Base-by-base conservation (phyloP, 2,797 vertebrate species). In the Poecilia wingei region DNA sequence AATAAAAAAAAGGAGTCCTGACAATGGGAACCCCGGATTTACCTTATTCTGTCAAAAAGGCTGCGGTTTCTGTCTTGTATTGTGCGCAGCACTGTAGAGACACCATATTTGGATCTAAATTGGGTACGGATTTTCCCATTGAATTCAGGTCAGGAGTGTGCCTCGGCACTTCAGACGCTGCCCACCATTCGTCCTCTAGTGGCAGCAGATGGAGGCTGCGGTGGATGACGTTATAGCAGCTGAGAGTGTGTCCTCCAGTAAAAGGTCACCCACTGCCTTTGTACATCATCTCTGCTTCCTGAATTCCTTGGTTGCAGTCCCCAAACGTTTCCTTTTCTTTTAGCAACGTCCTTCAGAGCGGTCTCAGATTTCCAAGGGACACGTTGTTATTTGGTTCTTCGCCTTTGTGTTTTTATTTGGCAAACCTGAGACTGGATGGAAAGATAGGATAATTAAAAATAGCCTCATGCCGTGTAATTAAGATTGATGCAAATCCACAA, bases 211-310 rank as follows among this genome's bases (percentile, higher is more conserved):
- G 41, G 69, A 6, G 71, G 83, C 74, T 84, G 87, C 91, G 78
- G 81, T 78, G 79, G 88, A 91, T 95, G 94, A 95, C 94, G 94
- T 95, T 88, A 92, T 57, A 88, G 89, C 80, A 87, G 91, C 83
- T 89, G 90, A 87, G 83, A 47, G 84, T 92, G 93, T 95, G 95
- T 96, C 95, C 95, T 95, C 93, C 89, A 93, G 87, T 84, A 41
- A 94, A 96, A 96, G 95, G 96, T 96, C 96, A 96, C 90, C 79
- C 81, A 79, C 91, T 90, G 91, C 87, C 90, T 87, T 84, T 82
- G 90, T 82, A 85, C 90, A 94, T 94, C 94, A 92, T 87, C 85
- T n/a, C 86, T 79, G 84, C 73, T 83, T 83, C 82, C 89, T 86
- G 81, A 91, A 90, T 91, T 91, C 91, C 88, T 53, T 85, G 71